phyloP scores from a whole-genome alignment of 2,113 vertebrate species.

The Seriola dumerili region DNA sequence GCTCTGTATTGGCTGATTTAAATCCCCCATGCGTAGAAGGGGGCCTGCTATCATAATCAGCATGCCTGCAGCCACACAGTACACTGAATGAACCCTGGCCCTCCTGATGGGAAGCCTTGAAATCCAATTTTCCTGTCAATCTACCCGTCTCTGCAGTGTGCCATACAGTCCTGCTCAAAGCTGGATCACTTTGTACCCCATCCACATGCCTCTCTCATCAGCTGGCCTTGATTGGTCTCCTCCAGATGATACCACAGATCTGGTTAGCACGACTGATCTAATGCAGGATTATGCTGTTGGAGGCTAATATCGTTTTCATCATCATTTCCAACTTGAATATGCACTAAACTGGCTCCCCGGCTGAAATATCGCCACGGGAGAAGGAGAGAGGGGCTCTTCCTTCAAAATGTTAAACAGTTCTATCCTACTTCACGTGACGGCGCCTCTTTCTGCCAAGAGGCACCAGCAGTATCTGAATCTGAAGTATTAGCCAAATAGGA shows the following conservation, averaged over 20 bases:
- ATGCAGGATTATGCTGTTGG: constrained; percentile 5
- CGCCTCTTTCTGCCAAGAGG: not conserved
- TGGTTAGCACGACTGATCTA: constrained; percentile 18
- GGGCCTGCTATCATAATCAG: constrained; percentile 53
- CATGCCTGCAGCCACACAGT: constrained; percentile 47
- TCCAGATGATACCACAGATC: constrained; percentile 33
- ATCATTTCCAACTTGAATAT: constrained; percentile 13
- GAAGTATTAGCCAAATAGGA: constrained; percentile 33
- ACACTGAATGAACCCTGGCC: constrained; percentile 41
- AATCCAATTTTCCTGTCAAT: constrained; percentile 68
- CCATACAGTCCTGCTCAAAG: constrained; percentile 7
- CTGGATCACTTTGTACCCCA: constrained; percentile 6
- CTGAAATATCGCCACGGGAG: constrained; percentile 9
- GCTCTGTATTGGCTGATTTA: constrained; percentile 29
- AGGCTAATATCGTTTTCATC: constrained; percentile 14
- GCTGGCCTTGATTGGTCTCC: constrained; percentile 4
- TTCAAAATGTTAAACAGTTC: constrained; percentile 1
- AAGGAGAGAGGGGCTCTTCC: not conserved
- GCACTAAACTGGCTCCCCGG: not conserved
- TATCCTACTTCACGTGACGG: not conserved
- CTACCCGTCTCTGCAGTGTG: constrained; percentile 26
- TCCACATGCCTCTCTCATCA: constrained; percentile 21
- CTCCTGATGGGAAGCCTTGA: constrained; percentile 57
- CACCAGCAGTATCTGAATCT: constrained; percentile 26
- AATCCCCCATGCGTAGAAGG: constrained; percentile 15